A percentile compares a stretch with the other conserved stretches of the same genome.
Conservation (phyloP, 1,140 invertebrate species). For the Thereuonema tuberculata region DNA sequence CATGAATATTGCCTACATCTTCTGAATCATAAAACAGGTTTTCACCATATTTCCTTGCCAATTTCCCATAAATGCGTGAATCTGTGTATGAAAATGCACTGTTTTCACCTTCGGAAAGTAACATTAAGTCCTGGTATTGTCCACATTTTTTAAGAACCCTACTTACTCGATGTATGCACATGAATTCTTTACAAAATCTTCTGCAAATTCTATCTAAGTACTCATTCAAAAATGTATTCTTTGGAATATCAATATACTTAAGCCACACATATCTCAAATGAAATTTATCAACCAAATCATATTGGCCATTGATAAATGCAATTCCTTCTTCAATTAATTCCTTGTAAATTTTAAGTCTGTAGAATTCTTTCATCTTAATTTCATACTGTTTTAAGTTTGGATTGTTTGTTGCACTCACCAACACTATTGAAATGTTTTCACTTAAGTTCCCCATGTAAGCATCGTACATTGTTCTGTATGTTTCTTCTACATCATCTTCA, state of each 20-base stretch:
- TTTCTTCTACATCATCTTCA: conserved; percentile 26
- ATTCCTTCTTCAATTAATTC: conserved; percentile 23
- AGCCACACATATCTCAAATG: conserved; percentile 23
- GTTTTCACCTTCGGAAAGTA: conserved; percentile 25
- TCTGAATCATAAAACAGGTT: conserved; percentile 23
- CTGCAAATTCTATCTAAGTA: conserved; percentile 25
- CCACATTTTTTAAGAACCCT: conserved; percentile 27
- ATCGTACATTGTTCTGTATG: conserved; percentile 25
- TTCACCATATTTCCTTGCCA: conserved; percentile 20
- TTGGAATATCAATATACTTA: conserved; percentile 20
- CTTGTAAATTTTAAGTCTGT: conserved; percentile 23
- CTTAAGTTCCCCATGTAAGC: conserved; percentile 26
- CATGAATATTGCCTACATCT: conserved; percentile 24
- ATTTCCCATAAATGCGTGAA: conserved; percentile 20
- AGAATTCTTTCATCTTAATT: conserved; percentile 21
- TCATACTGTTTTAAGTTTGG: conserved; percentile 23
- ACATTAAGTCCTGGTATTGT: conserved; percentile 29
- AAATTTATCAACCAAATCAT: conserved; percentile 17
- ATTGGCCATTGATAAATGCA: conserved; percentile 19
- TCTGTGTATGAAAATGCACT: conserved; percentile 25
- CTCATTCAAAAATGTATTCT: conserved; percentile 21
- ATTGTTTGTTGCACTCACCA: conserved; percentile 25
- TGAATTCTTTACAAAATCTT: conserved; percentile 25
- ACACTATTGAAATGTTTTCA: conserved; percentile 22
- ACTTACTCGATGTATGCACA: conserved; percentile 27